A percentile compares a stretch with the other conserved stretches of the same genome.
phyloP scores from a whole-genome alignment of 2,113 vertebrate genomes.

The Chlamydotis undulata region DNA sequence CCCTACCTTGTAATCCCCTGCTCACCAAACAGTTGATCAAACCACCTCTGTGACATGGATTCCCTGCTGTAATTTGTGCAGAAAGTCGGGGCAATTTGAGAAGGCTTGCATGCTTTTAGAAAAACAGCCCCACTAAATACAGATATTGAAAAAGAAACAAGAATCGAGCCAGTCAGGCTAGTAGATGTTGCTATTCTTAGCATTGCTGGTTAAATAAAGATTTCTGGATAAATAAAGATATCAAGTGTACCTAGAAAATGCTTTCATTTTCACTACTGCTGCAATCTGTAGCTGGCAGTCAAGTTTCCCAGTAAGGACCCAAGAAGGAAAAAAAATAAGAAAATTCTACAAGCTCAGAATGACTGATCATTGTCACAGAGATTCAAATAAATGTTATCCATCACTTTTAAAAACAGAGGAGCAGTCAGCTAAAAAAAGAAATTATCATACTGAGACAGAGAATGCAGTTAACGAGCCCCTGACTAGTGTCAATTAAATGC shows the following conservation, averaged over 20 bases:
- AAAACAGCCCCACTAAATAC: neutral
- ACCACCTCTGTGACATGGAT: neutral
- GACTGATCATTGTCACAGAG: neutral
- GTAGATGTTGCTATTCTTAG: slow-evolving; percentile 7
- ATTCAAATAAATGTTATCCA: neutral
- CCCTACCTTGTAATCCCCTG: neutral
- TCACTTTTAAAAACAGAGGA: neutral
- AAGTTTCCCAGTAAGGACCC: neutral
- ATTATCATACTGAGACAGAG: neutral
- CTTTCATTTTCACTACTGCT: neutral
- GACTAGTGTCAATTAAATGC: neutral
- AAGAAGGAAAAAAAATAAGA: neutral
- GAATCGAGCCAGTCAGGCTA: neutral
- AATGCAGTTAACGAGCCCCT: neutral
- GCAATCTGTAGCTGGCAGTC: neutral
- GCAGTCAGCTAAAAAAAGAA: neutral
- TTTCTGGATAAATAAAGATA: neutral
- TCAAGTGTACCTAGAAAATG: neutral
- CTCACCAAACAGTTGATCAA: neutral
- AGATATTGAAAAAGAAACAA: neutral
- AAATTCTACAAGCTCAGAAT: neutral
- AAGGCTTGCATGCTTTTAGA: neutral
- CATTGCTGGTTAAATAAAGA: slow-evolving; percentile 2
- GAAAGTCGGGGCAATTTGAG: neutral
- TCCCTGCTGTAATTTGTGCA: neutral